Evolutionary conservation across 1,140 invertebrate species (phyloP), one percentile per base, ranked within the genome.

Genomic region (Caerostris darwini): DNA sequence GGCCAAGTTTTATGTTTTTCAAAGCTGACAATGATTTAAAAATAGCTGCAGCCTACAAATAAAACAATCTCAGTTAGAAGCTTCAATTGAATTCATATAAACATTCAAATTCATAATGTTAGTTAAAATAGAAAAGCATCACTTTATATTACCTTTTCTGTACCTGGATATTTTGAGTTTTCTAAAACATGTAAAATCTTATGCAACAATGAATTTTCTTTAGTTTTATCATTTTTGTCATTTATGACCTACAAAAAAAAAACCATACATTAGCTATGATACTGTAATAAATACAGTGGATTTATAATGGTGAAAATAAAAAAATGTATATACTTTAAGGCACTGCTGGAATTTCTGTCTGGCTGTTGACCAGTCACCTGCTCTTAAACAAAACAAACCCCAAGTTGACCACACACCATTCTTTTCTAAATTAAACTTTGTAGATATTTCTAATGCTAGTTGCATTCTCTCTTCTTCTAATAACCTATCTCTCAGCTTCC

Each of bases 391-490:
- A 69, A 97, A 97, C 95, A 98, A 97, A 1, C 98, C 98, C 98
- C 98, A 99, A 0, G 97, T 97, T 3, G 97, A 97, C 97, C 98
- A 98, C 0, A 99, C 98, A 50, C 97, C 97, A 85, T 97, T 96
- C 56, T 97, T 97, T 34, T 98, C 97, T 56, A 98, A 96, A 4
- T 98, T 98, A 94, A 97, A 97, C 96, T 99, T 99, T 0, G 98
- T 96, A 3, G 98, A 98, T 14, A 99, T 97, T 95, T 99, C 98
- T 90, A 99, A 96, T 0, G 98, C 98, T 53, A 99, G 19, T 8
- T 95, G 54, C 97, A 98, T 98, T 95, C 98, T 97, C 95, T 99
- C 98, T 53, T 97, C 97, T 96, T 98, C 97, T 5, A 98, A 96
- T 50, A 98, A 95, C 90, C 95, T 96, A 59, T 93, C 92, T 19